Conservation (phyloP, 2,113 vertebrate species). For the Phalacrocorax carbo region DNA sequence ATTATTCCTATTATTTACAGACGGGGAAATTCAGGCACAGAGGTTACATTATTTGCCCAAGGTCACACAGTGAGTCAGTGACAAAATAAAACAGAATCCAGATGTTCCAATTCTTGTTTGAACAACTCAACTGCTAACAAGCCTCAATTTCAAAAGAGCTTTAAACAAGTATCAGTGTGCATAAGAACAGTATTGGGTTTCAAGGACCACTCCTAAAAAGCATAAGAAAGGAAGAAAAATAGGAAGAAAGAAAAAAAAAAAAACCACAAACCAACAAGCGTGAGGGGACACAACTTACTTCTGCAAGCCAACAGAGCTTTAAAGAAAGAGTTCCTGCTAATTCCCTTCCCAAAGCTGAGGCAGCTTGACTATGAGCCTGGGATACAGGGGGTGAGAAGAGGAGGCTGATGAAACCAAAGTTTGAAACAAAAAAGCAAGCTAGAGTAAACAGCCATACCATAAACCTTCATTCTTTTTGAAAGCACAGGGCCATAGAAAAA, state of each 20-base stretch:
- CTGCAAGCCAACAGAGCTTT: slow-evolving; percentile 5
- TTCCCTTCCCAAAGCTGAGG: not conserved
- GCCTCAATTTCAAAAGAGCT: not conserved
- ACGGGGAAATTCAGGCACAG: slow-evolving; percentile 67
- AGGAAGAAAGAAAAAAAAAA: not conserved
- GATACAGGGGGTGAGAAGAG: not conserved
- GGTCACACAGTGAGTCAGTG: slow-evolving; percentile 35
- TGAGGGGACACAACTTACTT: not conserved
- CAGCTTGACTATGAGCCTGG: not conserved
- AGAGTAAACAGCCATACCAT: not conserved
- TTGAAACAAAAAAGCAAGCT: not conserved
- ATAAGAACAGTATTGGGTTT: slow-evolving; percentile 12
- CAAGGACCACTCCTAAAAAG: not conserved
- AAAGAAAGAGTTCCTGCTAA: not conserved
- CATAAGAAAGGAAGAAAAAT: not conserved
- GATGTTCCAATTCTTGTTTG: not conserved
- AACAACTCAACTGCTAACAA: not conserved
- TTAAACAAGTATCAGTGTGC: not conserved
- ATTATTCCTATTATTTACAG: slow-evolving; percentile 63
- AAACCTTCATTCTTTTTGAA: not conserved
- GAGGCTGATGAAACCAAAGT: not conserved
- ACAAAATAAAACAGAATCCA: slow-evolving; percentile 16
- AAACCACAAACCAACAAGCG: not conserved
- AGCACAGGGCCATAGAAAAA: not conserved
- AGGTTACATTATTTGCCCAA: slow-evolving; percentile 65